A percentile compares a stretch with the other conserved stretches of the same genome.
These are phyloP conservation scores for Corythucha ciliata DNA, from an alignment of 2,888 invertebrate genomes.

Conservation along the genomic window DNA sequence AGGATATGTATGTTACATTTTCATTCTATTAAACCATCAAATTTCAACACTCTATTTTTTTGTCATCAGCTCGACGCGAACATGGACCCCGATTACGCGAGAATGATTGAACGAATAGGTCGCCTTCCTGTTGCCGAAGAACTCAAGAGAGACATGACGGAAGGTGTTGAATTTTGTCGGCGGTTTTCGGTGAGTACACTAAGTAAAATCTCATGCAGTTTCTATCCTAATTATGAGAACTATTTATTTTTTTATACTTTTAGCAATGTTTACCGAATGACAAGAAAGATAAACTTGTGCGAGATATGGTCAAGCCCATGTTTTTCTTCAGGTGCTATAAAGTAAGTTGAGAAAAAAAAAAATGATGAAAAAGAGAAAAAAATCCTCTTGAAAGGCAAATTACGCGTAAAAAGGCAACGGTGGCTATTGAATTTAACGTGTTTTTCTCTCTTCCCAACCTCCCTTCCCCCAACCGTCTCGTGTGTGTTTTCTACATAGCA, in stretches of 20 bases:
- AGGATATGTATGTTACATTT: constrained; percentile 48
- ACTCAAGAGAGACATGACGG: constrained; percentile 55
- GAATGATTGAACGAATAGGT: constrained; percentile 52
- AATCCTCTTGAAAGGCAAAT: background rate
- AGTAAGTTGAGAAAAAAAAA: too few relatives aligned
- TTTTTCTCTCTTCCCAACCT: background rate
- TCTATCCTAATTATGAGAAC: background rate
- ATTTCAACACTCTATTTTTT: background rate
- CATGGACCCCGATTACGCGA: constrained; percentile 56
- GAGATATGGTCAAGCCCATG: constrained; percentile 57
- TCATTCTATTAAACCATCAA: constrained; percentile 39
- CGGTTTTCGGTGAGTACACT: constrained; percentile 61
- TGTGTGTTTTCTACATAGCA: constrained; percentile 46
- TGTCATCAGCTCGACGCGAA: constrained; percentile 50
- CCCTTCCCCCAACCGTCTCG: background rate
- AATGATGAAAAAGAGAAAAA: constrained; percentile 11
- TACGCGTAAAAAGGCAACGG: too few relatives aligned
- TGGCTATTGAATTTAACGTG: too few relatives aligned
- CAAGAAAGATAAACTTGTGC: constrained; percentile 52
- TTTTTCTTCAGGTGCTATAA: constrained; percentile 66
- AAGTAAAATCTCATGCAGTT: background rate
- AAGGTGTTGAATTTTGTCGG: constrained; percentile 57
- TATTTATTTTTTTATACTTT: constrained; percentile 37
- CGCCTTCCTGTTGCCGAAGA: constrained; percentile 53
- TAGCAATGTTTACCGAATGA: constrained; percentile 62